Percentiles rank a stretch among this genome's conserved stretches.
Conservation (phyloP, 2,113 vertebrate species). For the Ctenomys sociabilis region DNA sequence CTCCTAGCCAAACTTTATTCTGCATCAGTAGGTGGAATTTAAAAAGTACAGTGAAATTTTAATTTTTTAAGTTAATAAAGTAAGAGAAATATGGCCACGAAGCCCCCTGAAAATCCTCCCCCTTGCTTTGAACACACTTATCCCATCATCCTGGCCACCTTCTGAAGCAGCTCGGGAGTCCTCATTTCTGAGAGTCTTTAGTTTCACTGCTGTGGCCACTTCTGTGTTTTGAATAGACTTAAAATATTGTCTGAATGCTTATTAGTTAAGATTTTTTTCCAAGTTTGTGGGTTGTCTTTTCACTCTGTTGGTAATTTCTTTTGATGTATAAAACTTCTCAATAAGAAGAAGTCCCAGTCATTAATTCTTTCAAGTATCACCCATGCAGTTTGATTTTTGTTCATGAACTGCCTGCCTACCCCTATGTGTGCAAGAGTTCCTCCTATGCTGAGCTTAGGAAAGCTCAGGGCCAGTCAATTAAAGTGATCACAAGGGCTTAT, state of each 20-base stretch:
- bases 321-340: too few relatives aligned
- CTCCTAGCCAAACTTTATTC: not conserved
- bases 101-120: not conserved
- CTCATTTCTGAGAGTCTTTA: not conserved
- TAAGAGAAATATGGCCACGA: not conserved
- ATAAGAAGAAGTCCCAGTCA: too few relatives aligned
- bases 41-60: not conserved
- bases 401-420: too few relatives aligned
- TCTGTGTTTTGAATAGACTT: not conserved
- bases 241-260: not conserved
- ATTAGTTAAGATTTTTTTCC: too few relatives aligned
- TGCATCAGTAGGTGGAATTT: not conserved
- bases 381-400: too few relatives aligned
- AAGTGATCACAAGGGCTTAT: not conserved
- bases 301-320: too few relatives aligned
- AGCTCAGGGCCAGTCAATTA: not conserved
- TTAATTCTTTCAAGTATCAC: too few relatives aligned
- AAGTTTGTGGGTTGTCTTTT: too few relatives aligned
- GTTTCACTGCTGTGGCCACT: not conserved
- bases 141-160: not conserved
- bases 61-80: not conserved
- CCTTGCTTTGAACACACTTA: not conserved
- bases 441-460: not conserved
- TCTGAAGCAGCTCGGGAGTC: not conserved
- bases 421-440: too few relatives aligned